phyloP scores from a whole-genome alignment of 2,797 vertebrate species.

The Pseudochaenichthys georgianus region DNA sequence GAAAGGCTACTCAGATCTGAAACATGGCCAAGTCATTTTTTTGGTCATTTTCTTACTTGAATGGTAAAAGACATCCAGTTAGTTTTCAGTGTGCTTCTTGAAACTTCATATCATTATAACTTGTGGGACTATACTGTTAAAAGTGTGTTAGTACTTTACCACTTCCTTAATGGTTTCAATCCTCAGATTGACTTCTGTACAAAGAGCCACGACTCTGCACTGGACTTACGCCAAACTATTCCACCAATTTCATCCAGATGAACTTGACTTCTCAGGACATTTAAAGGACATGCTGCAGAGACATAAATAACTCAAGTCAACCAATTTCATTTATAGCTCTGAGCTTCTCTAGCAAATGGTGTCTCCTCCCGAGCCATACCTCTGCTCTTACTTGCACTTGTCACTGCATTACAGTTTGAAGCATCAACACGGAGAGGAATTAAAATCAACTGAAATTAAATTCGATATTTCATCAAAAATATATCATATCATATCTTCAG shows the following conservation, averaged over 20 bases:
- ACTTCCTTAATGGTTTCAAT: constrained; percentile 48
- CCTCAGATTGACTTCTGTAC: constrained; percentile 42
- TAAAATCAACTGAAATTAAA: neutral
- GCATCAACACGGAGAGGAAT: neutral
- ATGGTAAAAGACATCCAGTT: neutral
- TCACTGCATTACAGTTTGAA: constrained; percentile 25
- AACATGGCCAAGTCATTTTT: neutral
- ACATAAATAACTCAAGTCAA: constrained; percentile 61
- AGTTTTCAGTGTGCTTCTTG: neutral
- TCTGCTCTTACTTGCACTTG: constrained; percentile 71
- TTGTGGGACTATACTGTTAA: constrained; percentile 1
- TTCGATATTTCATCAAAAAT: neutral
- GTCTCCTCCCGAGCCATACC: constrained; percentile 58
- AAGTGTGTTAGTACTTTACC: constrained; percentile 25
- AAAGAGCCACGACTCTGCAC: constrained; percentile 47
- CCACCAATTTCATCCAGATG: constrained; percentile 46
- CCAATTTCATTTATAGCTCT: constrained; percentile 61
- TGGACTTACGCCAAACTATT: constrained; percentile 50
- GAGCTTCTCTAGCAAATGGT: constrained; percentile 43
- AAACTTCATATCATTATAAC: neutral
- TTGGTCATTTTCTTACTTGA: neutral
- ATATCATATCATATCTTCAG: neutral
- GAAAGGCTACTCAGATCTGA: constrained; percentile 5
- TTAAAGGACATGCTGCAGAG: constrained; percentile 52
- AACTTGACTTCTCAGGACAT: constrained; percentile 53